These are phyloP conservation scores for Pterocles orientalis DNA, from an alignment of 2,113 vertebrate species.

Conservation along the genomic window DNA sequence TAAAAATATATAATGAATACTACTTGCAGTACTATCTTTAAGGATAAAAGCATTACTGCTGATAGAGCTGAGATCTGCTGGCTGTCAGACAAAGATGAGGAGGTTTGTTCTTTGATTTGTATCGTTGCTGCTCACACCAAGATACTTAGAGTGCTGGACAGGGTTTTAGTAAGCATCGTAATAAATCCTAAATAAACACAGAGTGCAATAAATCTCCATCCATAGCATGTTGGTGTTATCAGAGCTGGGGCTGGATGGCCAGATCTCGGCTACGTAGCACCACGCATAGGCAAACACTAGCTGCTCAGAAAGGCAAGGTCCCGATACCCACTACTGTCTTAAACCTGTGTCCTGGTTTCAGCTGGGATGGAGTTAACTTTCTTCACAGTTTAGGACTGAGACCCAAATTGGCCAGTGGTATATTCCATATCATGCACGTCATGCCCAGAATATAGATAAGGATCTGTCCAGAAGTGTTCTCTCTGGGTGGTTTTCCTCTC, in stretches of 20 bases:
- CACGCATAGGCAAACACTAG: fast-evolving
- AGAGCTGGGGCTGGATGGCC: neutral
- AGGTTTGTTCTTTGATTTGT: neutral
- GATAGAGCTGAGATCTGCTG: neutral
- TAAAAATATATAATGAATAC: neutral
- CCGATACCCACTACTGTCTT: neutral
- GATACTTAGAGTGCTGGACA: neutral
- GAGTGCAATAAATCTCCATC: neutral
- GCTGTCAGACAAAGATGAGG: neutral
- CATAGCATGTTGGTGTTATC: neutral
- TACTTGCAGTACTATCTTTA: neutral
- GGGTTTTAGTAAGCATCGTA: neutral
- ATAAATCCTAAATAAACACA: neutral
- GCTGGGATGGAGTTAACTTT: no score
- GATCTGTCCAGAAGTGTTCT: no score
- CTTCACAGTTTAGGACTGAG: no score
- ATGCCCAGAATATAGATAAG: no score
- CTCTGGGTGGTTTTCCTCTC: no score
- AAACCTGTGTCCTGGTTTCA: neutral
- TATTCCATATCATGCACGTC: no score
- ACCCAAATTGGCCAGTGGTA: no score
- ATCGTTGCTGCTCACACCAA: neutral
- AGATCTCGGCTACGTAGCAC: neutral
- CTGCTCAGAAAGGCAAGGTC: neutral
- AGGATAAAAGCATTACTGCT: neutral